Evolutionary conservation across 2,113 vertebrate genomes (phyloP).

Genomic region (Syngnathus floridae): DNA sequence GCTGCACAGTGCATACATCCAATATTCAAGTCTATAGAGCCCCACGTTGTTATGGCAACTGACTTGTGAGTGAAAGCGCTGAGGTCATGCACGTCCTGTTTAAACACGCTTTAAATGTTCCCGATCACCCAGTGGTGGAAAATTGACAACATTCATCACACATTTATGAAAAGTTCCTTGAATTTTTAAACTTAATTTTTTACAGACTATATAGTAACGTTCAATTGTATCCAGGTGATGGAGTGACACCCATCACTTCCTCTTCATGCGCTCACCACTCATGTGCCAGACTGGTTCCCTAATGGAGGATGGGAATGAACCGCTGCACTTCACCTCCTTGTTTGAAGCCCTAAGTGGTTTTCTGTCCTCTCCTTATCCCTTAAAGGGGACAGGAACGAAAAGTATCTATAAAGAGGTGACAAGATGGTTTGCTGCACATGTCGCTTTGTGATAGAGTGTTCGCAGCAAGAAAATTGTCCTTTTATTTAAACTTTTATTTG

Average conservation of each 20-base stretch:
- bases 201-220: neutral
- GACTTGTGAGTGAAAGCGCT: neutral
- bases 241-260: constrained; percentile 21
- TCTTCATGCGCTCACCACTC: constrained; percentile 20
- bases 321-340: constrained; percentile 49
- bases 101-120: neutral
- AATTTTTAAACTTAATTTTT: too few relatives aligned
- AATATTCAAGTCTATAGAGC: neutral
- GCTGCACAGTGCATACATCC: neutral
- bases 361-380: constrained; percentile 31
- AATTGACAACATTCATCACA: neutral
- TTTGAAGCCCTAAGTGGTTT: constrained; percentile 42
- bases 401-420: constrained; percentile 35
- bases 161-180: too few relatives aligned
- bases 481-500: neutral
- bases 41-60: neutral
- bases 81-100: neutral
- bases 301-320: constrained; percentile 55
- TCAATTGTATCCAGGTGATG: neutral
- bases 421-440: constrained; percentile 42
- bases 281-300: constrained; percentile 22
- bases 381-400: constrained; percentile 26
- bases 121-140: neutral
- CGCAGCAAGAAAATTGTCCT: constrained; percentile 7
- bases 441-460: constrained; percentile 36